A percentile compares a stretch with the other conserved stretches of the same genome.
These are phyloP conservation scores for Phalera bucephala DNA, from an alignment of 2,888 invertebrate species.

Conservation along the genomic window DNA sequence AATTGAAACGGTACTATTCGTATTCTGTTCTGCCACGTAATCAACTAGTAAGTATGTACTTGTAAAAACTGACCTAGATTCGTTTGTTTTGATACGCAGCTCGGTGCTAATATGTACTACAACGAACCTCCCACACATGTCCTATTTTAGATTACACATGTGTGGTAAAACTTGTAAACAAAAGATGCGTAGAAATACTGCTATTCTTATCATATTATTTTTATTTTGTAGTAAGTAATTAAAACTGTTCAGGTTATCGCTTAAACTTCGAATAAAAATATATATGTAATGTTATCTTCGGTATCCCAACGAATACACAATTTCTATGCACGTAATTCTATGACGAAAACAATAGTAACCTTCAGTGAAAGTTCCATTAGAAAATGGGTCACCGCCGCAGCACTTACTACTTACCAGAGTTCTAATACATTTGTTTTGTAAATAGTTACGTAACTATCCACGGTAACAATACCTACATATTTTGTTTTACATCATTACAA, in stretches of 20 bases:
- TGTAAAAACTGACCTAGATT: conserved; percentile 50
- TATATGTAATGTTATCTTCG: too few relatives aligned
- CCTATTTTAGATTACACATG: conserved; percentile 70
- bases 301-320: too few relatives aligned
- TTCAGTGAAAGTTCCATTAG: conserved; percentile 17
- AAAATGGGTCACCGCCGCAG: neutral
- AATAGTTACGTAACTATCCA: too few relatives aligned
- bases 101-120: conserved; percentile 34
- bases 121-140: conserved; percentile 70
- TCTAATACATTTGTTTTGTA: too few relatives aligned
- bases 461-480: too few relatives aligned
- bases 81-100: conserved; percentile 62
- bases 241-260: too few relatives aligned
- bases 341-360: conserved; percentile 14
- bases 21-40: too few relatives aligned
- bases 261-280: too few relatives aligned
- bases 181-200: conserved; percentile 19
- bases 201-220: conserved; percentile 15
- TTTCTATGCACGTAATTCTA: too few relatives aligned
- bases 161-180: conserved; percentile 50
- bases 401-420: neutral
- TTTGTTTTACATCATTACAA: too few relatives aligned
- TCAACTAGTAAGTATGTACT: conserved; percentile 9
- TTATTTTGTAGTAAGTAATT: too few relatives aligned
- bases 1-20: too few relatives aligned